phyloP scores from a whole-genome alignment of 2,888 invertebrate genomes.

The Gerris lacustris region DNA sequence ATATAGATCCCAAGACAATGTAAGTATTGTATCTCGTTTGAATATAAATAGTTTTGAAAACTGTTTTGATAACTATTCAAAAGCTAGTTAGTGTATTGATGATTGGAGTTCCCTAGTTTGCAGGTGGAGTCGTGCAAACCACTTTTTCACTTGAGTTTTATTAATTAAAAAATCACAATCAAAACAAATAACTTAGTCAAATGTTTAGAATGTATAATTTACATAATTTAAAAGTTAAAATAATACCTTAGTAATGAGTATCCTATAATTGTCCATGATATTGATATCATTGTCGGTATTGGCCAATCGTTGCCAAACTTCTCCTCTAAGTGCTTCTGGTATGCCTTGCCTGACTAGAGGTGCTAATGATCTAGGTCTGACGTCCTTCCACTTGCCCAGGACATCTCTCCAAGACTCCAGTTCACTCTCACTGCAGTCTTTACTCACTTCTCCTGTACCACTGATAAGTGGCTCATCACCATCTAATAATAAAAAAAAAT shows the following conservation, averaged over 20 bases:
- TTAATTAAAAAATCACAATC: no score
- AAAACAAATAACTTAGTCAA: no score
- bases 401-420: slow-evolving; percentile 89
- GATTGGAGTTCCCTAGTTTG: no score
- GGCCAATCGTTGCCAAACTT: slow-evolving; percentile 93
- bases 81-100: no score
- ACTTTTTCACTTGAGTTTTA: no score
- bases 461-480: slow-evolving; percentile 92
- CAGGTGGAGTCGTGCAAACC: no score
- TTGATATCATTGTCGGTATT: slow-evolving; percentile 70
- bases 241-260: slow-evolving; percentile 76
- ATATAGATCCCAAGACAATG: no score
- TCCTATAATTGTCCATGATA: slow-evolving; percentile 84
- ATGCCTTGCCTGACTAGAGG: slow-evolving; percentile 76
- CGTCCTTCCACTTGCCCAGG: slow-evolving; percentile 56
- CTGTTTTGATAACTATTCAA: no score
- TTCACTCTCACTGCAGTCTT: slow-evolving; percentile 87
- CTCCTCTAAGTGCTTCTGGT: slow-evolving; percentile 90
- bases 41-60: no score
- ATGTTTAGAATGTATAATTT: no score
- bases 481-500: slow-evolving; percentile 42
- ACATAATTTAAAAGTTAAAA: no score
- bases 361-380: slow-evolving; percentile 67
- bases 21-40: no score
- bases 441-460: slow-evolving; percentile 93